phyloP scores from a whole-genome alignment of 2,797 vertebrate species.

The Phoeniculus purpureus region DNA sequence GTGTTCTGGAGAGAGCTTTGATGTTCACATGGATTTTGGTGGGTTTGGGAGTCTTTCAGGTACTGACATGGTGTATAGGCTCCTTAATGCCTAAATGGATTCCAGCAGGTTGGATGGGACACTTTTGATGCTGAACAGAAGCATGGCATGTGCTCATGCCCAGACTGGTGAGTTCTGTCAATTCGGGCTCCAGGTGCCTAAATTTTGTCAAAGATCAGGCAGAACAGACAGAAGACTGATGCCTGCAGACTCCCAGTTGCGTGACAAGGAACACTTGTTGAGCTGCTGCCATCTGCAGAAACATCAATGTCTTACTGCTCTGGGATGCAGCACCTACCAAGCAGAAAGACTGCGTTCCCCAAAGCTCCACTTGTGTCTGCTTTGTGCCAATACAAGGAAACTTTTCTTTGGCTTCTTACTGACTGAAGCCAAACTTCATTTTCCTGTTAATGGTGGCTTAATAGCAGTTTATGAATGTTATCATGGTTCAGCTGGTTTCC shows the following conservation, averaged over 20 bases:
- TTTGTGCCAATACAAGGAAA: not conserved
- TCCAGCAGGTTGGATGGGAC: not conserved
- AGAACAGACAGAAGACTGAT: accelerated
- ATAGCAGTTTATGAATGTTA: not conserved
- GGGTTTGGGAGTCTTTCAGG: not conserved
- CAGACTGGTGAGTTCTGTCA: not conserved
- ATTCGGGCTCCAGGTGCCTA: not conserved
- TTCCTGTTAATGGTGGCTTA: not conserved
- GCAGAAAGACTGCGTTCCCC: not conserved
- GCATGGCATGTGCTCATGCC: accelerated
- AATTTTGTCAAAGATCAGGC: not conserved
- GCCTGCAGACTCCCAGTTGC: not conserved
- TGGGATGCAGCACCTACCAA: accelerated
- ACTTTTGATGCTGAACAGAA: accelerated
- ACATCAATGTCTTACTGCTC: accelerated
- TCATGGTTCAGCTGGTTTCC: not conserved
- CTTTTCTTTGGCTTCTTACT: not conserved
- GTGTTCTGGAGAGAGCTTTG: not conserved
- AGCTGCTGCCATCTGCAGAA: not conserved
- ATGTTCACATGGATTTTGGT: not conserved
- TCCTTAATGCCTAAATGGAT: not conserved
- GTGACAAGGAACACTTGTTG: accelerated
- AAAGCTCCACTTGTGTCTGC: accelerated
- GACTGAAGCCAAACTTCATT: not conserved
- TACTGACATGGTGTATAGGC: accelerated